Evolutionary conservation across 2,113 vertebrate genomes (phyloP), one percentile per base, ranked within the genome.

Genomic region (Calonectris borealis): DNA sequence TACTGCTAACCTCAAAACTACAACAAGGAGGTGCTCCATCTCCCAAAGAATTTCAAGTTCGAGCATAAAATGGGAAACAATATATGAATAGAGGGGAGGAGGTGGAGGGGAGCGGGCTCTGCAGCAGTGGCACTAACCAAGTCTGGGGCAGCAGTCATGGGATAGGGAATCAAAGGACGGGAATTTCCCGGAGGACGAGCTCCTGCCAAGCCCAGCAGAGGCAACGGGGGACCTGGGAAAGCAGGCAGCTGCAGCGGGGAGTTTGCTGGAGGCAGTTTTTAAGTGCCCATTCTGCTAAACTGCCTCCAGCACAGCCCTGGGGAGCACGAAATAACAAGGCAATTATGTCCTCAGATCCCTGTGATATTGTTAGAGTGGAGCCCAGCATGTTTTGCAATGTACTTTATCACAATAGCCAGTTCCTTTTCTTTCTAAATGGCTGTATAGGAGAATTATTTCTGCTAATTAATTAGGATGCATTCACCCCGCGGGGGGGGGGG

Each of bases 221-320:
- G 70, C 85, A 25, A 18, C 3, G 6, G 51, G 36, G 31, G 51
- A 52, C 19, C 46, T 62, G 80, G 93, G 80, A 71, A 78, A 62
- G 73, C 40, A 77, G 69, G 84, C 57, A 75, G 34, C 29, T 2
- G 34, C 40, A 27, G 79, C 1, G 3, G 58, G 69, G 36, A 29
- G 78, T 52, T 76, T 36, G 78, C 93, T 77, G 90, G 65, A 97
- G 85, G 88, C 95, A 54, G 32, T 46, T 86, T 80, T 49, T 9
- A 73, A 77, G 42, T 2, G 49, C 83, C 72, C 86, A 20, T 91
- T 92, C 88, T 93, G 75, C 71, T 94, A 1, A 94, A 62, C 12
- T 34, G 89, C 86, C 93, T 82, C 69, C 83, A 64, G 91, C 95
- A 34, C 72, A 60, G 81, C 95, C 89, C 81, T 68, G 86, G 71